Evolutionary conservation across 2,113 vertebrate genomes (phyloP).

Genomic region (Planiliza haematocheilus): DNA sequence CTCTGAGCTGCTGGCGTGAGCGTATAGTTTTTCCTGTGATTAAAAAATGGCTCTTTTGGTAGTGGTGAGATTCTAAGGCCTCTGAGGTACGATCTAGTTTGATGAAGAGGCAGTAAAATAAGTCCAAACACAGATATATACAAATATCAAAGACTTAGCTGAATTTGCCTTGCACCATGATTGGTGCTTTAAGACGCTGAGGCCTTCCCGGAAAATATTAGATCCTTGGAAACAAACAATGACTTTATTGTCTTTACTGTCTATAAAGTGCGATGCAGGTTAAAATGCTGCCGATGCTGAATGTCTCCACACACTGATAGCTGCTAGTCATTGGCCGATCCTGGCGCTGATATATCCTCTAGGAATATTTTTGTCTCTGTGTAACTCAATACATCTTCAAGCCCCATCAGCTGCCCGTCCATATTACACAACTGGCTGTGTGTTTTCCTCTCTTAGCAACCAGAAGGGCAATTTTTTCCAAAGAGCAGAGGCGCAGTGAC

Average conservation of each 20-base stretch:
- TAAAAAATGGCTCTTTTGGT: conserved; percentile 11
- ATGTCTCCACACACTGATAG: conserved; percentile 1
- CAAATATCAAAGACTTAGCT: background rate
- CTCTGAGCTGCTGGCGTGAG: background rate
- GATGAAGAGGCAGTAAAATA: background rate
- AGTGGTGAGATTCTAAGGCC: background rate
- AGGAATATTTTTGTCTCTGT: conserved; percentile 22
- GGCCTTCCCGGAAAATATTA: background rate
- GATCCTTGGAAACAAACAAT: background rate
- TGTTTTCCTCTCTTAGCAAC: conserved; percentile 76
- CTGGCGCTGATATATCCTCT: background rate
- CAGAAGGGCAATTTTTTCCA: conserved; percentile 27
- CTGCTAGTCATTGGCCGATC: conserved; percentile 4
- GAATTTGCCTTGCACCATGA: background rate
- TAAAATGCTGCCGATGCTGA: conserved; percentile 16
- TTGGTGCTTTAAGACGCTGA: background rate
- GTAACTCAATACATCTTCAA: conserved; percentile 6
- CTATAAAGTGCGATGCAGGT: background rate
- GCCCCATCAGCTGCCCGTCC: conserved; percentile 47
- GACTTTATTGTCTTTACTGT: background rate
- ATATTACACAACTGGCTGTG: conserved; percentile 52
- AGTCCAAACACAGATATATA: background rate
- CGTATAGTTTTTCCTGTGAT: conserved; percentile 1
- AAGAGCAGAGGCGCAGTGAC: conserved; percentile 31
- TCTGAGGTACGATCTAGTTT: background rate